phyloP scores from a whole-genome alignment of 92 coral and sea anemone genomes.

The Porites lobata region DNA sequence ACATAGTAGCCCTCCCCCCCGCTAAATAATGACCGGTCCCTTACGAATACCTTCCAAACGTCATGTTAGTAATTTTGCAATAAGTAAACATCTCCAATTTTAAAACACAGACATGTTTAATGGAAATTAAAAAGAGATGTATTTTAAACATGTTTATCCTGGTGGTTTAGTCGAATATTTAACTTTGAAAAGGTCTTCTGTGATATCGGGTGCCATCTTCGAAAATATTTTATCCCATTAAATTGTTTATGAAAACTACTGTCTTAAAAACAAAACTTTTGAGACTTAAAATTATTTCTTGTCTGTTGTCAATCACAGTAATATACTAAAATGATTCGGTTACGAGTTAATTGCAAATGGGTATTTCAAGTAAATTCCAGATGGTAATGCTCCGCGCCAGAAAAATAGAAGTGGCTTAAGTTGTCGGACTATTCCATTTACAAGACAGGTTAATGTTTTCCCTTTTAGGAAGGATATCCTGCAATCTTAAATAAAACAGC shows the following conservation, averaged over 20 bases:
- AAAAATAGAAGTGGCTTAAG: not conserved
- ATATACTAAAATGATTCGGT: not conserved
- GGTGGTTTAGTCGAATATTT: not conserved
- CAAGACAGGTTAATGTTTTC: slow-evolving; percentile 10
- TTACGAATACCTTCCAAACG: too few relatives aligned
- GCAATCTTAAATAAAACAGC: not conserved
- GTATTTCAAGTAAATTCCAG: not conserved
- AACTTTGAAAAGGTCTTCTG: too few relatives aligned
- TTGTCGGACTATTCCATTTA: not conserved
- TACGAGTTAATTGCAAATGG: not conserved
- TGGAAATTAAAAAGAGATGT: too few relatives aligned
- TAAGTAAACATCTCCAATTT: too few relatives aligned
- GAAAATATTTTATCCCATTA: not conserved
- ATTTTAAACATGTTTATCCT: not conserved
- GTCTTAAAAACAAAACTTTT: not conserved
- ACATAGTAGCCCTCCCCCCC: too few relatives aligned
- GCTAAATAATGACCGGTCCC: too few relatives aligned
- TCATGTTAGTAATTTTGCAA: too few relatives aligned
- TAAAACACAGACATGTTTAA: not conserved
- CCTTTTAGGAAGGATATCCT: slow-evolving; percentile 5
- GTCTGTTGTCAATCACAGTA: not conserved
- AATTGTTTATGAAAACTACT: not conserved
- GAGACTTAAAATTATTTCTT: not conserved
- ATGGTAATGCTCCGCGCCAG: not conserved
- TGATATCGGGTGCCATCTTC: not conserved